Evolutionary conservation across 1,140 invertebrate species (phyloP).

Genomic region (Lordiphosa mommai): DNA sequence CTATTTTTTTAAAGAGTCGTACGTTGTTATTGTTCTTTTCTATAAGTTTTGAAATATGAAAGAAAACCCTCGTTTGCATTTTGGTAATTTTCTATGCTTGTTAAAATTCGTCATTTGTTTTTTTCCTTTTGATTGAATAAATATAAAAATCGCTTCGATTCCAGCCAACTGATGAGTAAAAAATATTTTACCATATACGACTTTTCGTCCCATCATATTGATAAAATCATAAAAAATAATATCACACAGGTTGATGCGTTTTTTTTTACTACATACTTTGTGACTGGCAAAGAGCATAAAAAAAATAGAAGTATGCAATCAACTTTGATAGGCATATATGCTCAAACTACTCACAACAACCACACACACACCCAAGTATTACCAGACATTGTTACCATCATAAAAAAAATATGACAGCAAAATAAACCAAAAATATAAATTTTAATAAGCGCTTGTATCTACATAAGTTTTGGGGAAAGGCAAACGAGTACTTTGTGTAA

Average conservation of each 20-base stretch:
- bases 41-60: no score
- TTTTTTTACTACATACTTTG: conserved; percentile 34
- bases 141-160: conserved; percentile 7
- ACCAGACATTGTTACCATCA: conserved; percentile 24
- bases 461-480: conserved; percentile 54
- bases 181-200: conserved; percentile 3
- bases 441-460: conserved; percentile 44
- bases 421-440: conserved; percentile 54
- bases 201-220: conserved; percentile 7
- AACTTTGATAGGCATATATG: conserved; percentile 66
- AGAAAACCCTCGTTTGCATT: no score
- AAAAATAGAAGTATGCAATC: conserved; percentile 43
- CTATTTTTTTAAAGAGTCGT: no score
- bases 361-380: conserved; percentile 3
- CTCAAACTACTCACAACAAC: conserved; percentile 17
- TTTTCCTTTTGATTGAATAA: no score
- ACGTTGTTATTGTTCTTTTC: no score
- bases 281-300: conserved; percentile 26
- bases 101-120: no score
- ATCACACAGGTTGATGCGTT: neutral
- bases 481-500: conserved; percentile 38
- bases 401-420: conserved; percentile 41
- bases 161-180: conserved; percentile 9
- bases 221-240: conserved; percentile 38
- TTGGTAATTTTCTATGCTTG: no score